A percentile compares a stretch with the other conserved stretches of the same genome.
Conservation (phyloP, 1,140 invertebrate species). For the Mercenaria mercenaria region DNA sequence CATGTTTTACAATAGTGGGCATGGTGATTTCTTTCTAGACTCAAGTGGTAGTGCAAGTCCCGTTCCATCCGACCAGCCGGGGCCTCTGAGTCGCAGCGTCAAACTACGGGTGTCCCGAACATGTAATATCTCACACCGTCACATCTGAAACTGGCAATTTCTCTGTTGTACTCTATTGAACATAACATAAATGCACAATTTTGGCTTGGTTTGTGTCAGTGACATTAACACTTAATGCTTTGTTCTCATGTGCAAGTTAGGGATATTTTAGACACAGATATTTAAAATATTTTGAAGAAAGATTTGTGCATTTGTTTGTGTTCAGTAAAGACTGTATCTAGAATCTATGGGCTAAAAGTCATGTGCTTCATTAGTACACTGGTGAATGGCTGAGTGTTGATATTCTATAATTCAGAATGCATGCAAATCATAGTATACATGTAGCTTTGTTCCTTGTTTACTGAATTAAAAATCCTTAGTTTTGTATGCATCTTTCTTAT, state of each 20-base stretch:
- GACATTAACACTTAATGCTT: too few relatives aligned
- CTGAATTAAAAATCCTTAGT: too few relatives aligned
- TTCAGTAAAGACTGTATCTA: not conserved
- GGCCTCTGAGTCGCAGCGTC: slow-evolving; percentile 83
- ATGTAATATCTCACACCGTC: slow-evolving; percentile 78
- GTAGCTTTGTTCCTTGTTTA: too few relatives aligned
- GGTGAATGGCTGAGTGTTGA: slow-evolving; percentile 15
- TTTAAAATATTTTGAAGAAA: too few relatives aligned
- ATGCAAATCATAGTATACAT: not conserved
- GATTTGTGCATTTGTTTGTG: not conserved
- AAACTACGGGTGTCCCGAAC: slow-evolving; percentile 84
- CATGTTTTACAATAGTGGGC: slow-evolving; percentile 20
- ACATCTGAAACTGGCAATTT: slow-evolving; percentile 25
- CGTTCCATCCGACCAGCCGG: slow-evolving; percentile 82
- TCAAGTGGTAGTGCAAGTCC: slow-evolving; percentile 83
- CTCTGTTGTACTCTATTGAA: not conserved
- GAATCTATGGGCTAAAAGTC: not conserved
- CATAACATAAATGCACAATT: not conserved
- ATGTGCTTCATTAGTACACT: slow-evolving; percentile 20
- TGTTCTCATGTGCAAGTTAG: too few relatives aligned
- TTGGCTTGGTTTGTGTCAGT: too few relatives aligned
- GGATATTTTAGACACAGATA: too few relatives aligned
- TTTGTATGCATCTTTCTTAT: not conserved
- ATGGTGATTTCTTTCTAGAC: slow-evolving; percentile 79
- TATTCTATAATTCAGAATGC: slow-evolving; percentile 25